Evolutionary conservation across 2,888 invertebrate genomes (phyloP).

Genomic region (Lithophane semibrunnea): DNA sequence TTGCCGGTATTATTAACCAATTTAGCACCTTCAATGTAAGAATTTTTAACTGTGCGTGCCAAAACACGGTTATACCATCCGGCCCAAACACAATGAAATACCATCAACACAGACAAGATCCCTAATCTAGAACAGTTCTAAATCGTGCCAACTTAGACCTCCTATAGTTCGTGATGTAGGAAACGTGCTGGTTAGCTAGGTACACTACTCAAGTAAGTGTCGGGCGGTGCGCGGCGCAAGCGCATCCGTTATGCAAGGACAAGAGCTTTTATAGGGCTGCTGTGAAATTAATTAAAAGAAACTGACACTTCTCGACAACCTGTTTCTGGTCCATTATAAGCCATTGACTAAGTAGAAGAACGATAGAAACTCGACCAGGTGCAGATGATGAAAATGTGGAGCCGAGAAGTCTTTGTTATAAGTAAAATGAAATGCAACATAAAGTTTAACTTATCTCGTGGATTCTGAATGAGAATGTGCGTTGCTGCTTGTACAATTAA

Average conservation of each 20-base stretch:
- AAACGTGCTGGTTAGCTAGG: constrained; percentile 48
- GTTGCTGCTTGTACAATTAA: neutral
- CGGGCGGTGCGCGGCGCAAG: constrained; percentile 11
- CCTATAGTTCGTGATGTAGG: constrained; percentile 40
- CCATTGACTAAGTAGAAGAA: neutral
- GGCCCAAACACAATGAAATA: constrained; percentile 21
- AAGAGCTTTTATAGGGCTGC: constrained; percentile 64
- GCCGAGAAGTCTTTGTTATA: neutral
- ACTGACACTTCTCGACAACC: neutral
- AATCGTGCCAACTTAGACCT: constrained; percentile 59
- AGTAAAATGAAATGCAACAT: neutral
- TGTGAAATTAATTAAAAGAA: neutral
- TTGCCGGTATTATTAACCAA: neutral
- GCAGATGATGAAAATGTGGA: neutral
- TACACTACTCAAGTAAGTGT: constrained; percentile 19
- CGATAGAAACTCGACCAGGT: neutral
- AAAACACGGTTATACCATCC: neutral
- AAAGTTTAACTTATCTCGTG: too few relatives aligned
- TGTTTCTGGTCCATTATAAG: neutral
- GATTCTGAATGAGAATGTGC: neutral
- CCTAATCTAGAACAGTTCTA: constrained; percentile 38
- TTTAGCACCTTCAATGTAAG: neutral
- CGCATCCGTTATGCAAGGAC: constrained; percentile 77
- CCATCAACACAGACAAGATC: constrained; percentile 10
- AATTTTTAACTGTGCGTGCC: neutral